Evolutionary conservation across 2,113 vertebrate genomes (phyloP).

Genomic region (Cephalopterus ornatus): DNA sequence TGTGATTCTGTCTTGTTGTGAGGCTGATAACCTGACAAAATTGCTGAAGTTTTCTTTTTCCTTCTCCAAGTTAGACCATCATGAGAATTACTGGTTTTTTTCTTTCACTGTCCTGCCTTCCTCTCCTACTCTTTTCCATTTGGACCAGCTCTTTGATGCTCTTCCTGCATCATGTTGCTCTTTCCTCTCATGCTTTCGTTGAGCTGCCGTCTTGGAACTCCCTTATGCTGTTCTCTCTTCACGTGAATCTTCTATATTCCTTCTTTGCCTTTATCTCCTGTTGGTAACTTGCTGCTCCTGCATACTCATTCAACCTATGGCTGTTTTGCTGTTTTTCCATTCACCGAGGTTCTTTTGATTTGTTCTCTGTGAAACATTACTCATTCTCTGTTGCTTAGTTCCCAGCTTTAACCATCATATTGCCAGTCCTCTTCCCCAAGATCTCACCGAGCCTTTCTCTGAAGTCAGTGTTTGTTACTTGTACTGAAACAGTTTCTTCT

Average conservation of each 20-base stretch:
- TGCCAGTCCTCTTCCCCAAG: neutral
- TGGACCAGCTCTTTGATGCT: neutral
- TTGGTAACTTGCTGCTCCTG: neutral
- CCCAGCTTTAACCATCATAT: neutral
- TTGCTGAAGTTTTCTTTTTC: neutral
- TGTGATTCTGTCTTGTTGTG: neutral
- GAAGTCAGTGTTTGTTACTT: neutral
- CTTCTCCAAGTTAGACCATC: neutral
- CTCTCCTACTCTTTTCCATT: neutral
- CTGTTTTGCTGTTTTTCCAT: slow-evolving; percentile 26
- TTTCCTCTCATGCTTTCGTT: neutral
- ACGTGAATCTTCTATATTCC: neutral
- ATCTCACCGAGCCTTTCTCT: neutral
- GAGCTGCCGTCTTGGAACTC: neutral
- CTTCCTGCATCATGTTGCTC: neutral
- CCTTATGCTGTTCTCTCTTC: neutral
- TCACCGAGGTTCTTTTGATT: neutral
- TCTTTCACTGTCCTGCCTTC: neutral
- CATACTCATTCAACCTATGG: neutral
- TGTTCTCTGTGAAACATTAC: slow-evolving; percentile 13
- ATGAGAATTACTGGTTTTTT: neutral
- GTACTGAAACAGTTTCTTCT: neutral
- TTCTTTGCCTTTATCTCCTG: neutral
- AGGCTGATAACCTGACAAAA: neutral
- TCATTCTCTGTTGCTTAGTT: slow-evolving; percentile 38